Conservation (phyloP, 2,797 vertebrate species). For the Manis crassicaudata region DNA sequence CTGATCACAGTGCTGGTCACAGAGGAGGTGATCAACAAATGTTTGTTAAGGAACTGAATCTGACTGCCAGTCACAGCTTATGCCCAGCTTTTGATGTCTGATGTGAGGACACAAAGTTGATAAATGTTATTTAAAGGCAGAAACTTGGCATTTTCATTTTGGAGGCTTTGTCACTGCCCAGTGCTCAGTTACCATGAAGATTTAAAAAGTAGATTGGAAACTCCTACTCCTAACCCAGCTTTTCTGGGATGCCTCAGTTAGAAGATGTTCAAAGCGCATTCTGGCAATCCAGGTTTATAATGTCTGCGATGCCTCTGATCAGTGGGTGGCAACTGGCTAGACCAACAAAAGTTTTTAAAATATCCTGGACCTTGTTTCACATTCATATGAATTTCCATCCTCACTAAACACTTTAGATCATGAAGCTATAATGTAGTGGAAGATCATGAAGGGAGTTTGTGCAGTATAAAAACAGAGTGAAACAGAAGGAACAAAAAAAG, state of each 20-base stretch:
- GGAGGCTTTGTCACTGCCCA: slow-evolving; percentile 28
- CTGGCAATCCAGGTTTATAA: neutral
- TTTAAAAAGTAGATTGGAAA: slow-evolving; percentile 33
- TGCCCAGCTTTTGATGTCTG: neutral
- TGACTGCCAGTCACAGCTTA: neutral
- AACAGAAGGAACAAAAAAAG: too few species aligned
- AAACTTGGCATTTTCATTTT: slow-evolving; percentile 45
- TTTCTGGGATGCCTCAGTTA: neutral
- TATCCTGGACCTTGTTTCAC: neutral
- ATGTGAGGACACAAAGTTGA: neutral
- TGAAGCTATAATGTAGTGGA: neutral
- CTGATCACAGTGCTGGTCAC: neutral
- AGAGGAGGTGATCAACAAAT: neutral
- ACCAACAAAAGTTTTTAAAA: neutral
- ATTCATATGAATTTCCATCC: neutral
- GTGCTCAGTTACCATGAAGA: slow-evolving; percentile 5
- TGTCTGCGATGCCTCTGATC: neutral
- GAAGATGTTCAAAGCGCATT: neutral
- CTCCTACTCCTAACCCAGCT: neutral
- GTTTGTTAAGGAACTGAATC: neutral
- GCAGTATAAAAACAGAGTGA: too few species aligned
- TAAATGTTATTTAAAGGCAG: slow-evolving; percentile 32
- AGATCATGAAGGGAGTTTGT: neutral
- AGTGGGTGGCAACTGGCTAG: neutral
- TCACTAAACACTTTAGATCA: neutral